These are phyloP conservation scores for Diarsia mendica DNA, from an alignment of 2,888 invertebrate species.

Conservation along the genomic window DNA sequence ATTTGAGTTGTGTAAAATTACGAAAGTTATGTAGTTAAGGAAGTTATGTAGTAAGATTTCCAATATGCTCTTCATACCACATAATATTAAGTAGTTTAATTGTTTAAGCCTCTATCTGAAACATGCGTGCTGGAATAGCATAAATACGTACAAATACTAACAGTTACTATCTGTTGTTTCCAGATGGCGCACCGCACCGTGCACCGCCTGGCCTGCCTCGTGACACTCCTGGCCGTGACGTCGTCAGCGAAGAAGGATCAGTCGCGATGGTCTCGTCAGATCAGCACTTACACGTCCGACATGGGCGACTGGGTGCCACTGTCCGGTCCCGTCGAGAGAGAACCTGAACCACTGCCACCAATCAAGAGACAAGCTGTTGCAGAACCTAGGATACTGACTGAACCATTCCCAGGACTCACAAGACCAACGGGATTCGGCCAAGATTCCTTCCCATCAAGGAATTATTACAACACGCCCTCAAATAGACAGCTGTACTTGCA, in stretches of 20 bases:
- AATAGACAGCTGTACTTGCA: constrained; percentile 85
- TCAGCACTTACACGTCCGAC: constrained; percentile 86
- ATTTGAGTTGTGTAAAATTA: neutral
- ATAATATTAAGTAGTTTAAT: neutral
- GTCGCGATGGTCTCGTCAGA: constrained; percentile 87
- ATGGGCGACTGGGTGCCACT: constrained; percentile 87
- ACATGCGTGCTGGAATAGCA: neutral
- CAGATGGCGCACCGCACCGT: constrained; percentile 84
- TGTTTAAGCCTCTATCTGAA: neutral
- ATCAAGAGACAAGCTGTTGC: constrained; percentile 86
- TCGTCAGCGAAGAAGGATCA: constrained; percentile 76
- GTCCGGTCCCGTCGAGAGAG: constrained; percentile 79
- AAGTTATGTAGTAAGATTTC: neutral
- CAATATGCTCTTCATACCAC: neutral
- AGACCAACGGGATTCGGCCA: constrained; percentile 78
- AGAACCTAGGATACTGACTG: constrained; percentile 85
- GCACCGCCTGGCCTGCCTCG: constrained; percentile 76
- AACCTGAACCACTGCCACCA: constrained; percentile 68
- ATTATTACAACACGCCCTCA: constrained; percentile 78
- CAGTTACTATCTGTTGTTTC: constrained; percentile 63
- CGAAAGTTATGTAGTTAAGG: neutral
- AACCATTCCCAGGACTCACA: constrained; percentile 81
- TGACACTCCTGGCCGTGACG: constrained; percentile 74
- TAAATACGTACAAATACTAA: constrained; percentile 8
- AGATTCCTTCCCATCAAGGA: constrained; percentile 80